Base-by-base conservation (phyloP, 2,888 invertebrate species). In the Chelonus formosanus region DNA sequence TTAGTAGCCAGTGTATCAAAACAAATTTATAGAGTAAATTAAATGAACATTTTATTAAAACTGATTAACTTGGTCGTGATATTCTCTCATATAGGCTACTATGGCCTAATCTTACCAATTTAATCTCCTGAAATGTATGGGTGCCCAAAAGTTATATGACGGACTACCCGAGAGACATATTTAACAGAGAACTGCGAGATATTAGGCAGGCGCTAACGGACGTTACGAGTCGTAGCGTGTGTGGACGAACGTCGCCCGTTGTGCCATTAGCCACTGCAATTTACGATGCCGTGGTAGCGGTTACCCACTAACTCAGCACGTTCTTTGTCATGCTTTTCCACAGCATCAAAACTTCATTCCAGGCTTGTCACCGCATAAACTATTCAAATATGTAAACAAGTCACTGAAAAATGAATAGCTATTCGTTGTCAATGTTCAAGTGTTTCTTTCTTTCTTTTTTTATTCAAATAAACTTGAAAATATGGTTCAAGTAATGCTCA, bases 251-350 rank as follows among this genome's bases (percentile, higher is more conserved):
- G 71, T 78, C 75, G 74, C 67, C 60, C 67, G 69, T 70, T 77
- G 76, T 74, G 70, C 78, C 75, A 80, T 80, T 80, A 80, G 73
- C 76, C 68, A 66, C 63, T 72, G 74, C 76, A 78, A 80, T 80
- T 80, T 80, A 78, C 73, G 73, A 69, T 55, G 60, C 47, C 70
- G 70, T 65, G 71, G 70, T 71, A 71, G 70, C 68, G 67, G 68
- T 70, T 71, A 70, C 67, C 65, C 71, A 68, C 68, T 70, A 67
- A 67, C 70, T 53, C 53, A 55, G 47, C 57, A 66, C 61, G 43
- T 58, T 55, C 57, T 61, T 61, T 61, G 5, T 20, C 52, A 50
- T 50, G 55, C 58, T 63, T 62, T 68, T 61, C 10, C 47, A 52
- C 32, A 32, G 31, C 53, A 61, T 53, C 53, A 44, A 61, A 61